Conservation (phyloP, 2,113 vertebrate species). For the Caretta caretta region DNA sequence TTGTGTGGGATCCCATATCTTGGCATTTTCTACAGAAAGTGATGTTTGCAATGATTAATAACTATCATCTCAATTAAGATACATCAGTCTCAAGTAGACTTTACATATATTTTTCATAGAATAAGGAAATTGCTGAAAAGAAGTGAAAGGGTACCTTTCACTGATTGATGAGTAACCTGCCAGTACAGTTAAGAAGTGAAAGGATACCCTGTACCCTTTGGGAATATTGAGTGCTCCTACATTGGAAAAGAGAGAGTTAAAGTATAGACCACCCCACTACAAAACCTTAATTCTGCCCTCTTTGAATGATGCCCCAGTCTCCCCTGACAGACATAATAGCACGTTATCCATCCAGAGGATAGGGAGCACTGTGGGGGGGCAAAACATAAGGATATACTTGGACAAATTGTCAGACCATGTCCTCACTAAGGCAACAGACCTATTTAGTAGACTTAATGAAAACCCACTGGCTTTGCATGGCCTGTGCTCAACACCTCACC, state of each 20-base stretch:
- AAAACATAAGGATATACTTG: accelerated
- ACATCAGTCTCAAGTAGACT: not conserved
- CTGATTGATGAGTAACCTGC: too few relatives aligned
- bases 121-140: not conserved
- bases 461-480: not conserved
- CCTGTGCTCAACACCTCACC: not conserved
- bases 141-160: not conserved
- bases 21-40: not conserved
- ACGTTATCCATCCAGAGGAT: not conserved
- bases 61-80: not conserved
- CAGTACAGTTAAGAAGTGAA: too few relatives aligned
- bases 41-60: not conserved
- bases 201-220: too few relatives aligned
- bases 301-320: not conserved
- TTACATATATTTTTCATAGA: not conserved
- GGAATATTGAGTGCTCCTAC: too few relatives aligned
- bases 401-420: not conserved
- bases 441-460: not conserved
- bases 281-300: not conserved
- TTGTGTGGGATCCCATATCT: not conserved
- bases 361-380: not conserved
- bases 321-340: not conserved
- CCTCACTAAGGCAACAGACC: not conserved
- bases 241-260: not conserved
- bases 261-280: not conserved